These are phyloP conservation scores for Phaonia tiefii DNA, from an alignment of 2,888 invertebrate species.

Conservation along the genomic window DNA sequence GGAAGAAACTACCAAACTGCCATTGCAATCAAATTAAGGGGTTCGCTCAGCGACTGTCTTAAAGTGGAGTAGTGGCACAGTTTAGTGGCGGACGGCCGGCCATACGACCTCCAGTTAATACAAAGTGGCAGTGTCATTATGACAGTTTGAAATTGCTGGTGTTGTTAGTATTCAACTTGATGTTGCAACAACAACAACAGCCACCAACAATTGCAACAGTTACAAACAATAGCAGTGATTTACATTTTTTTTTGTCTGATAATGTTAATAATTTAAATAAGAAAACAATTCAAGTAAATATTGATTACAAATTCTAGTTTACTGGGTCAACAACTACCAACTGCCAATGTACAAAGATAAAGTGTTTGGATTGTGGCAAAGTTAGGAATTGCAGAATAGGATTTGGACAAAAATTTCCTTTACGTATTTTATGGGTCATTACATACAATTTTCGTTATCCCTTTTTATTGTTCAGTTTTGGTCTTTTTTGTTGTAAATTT, in stretches of 20 bases:
- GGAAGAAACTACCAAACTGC: too few relatives aligned
- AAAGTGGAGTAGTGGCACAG: constrained; percentile 52
- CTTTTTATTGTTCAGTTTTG: constrained; percentile 15
- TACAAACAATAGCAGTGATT: constrained; percentile 21
- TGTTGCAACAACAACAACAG: not conserved
- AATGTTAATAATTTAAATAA: constrained; percentile 39
- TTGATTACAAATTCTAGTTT: constrained; percentile 60
- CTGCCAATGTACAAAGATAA: not conserved
- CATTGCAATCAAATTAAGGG: too few relatives aligned
- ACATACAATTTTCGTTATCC: constrained; percentile 58
- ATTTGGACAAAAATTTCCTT: constrained; percentile 13
- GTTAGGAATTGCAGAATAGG: too few relatives aligned
- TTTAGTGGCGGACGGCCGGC: constrained; percentile 34
- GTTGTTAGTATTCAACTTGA: constrained; percentile 21
- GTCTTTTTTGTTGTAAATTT: too few relatives aligned
- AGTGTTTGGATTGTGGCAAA: not conserved
- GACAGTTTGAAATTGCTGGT: constrained; percentile 54
- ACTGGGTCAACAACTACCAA: constrained; percentile 61
- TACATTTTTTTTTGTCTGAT: constrained; percentile 15
- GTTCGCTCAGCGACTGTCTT: too few relatives aligned
- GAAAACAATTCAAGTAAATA: constrained; percentile 52
- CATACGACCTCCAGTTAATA: constrained; percentile 24
- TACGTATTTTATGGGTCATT: constrained; percentile 50
- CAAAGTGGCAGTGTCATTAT: constrained; percentile 63
- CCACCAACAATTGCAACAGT: constrained; percentile 13